phyloP scores from a whole-genome alignment of 2,888 invertebrate species.

The Cremastinae sp. region DNA sequence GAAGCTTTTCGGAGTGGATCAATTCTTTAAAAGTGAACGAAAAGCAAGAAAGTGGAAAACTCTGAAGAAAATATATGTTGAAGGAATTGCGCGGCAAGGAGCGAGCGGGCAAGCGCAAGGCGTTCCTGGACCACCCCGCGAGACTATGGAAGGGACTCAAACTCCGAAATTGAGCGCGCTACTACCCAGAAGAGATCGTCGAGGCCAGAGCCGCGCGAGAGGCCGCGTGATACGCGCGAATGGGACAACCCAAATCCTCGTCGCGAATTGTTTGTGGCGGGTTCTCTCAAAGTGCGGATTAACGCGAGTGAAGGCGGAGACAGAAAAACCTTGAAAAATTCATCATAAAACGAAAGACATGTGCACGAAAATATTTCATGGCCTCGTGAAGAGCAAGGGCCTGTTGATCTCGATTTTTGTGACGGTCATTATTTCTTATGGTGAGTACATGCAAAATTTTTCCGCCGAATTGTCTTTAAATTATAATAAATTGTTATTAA shows the following conservation, averaged over 20 bases:
- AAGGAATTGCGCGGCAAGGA: constrained; percentile 19
- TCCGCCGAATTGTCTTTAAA: constrained; percentile 7
- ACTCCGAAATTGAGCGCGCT: constrained; percentile 67
- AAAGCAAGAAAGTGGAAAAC: neutral
- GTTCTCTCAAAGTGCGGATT: constrained; percentile 28
- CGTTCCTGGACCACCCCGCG: constrained; percentile 56
- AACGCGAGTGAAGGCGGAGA: constrained; percentile 33
- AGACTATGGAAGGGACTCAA: constrained; percentile 65
- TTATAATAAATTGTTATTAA: no score
- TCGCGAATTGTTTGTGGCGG: constrained; percentile 1
- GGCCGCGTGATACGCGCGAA: constrained; percentile 72
- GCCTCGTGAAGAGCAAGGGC: constrained; percentile 50
- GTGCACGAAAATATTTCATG: constrained; percentile 35
- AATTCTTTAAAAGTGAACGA: no score
- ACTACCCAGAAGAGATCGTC: constrained; percentile 56
- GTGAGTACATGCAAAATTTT: constrained; percentile 64
- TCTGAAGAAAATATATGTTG: no score
- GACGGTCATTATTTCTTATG: constrained; percentile 63
- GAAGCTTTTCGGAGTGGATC: no score
- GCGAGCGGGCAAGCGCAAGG: constrained; percentile 62
- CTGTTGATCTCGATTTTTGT: constrained; percentile 61
- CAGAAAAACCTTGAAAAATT: constrained; percentile 26
- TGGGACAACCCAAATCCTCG: constrained; percentile 29
- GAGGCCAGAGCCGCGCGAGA: constrained; percentile 76
- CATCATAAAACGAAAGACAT: no score